phyloP scores from a whole-genome alignment of 2,888 invertebrate genomes.

The Aleiodes alternator region DNA sequence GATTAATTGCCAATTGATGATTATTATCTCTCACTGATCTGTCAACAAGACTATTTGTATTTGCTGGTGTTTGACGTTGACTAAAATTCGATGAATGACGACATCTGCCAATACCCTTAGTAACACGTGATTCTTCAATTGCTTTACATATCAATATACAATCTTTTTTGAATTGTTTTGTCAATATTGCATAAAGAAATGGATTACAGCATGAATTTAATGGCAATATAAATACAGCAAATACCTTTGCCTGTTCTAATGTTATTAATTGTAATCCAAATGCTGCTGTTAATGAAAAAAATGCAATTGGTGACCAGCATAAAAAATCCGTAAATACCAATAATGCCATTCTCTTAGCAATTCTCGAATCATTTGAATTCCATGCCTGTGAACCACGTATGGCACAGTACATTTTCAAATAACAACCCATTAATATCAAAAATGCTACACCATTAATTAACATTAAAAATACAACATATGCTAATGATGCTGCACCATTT shows the following conservation, averaged over 20 bases:
- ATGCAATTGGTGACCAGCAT: slow-evolving; percentile 98
- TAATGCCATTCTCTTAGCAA: slow-evolving; percentile 97
- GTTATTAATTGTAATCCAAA: slow-evolving; percentile 94
- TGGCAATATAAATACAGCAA: slow-evolving; percentile 96
- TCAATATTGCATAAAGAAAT: slow-evolving; percentile 97
- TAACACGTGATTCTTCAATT: slow-evolving; percentile 95
- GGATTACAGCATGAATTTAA: slow-evolving; percentile 98
- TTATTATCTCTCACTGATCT: slow-evolving; percentile 84
- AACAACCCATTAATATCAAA: slow-evolving; percentile 95
- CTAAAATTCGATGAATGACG: slow-evolving; percentile 92
- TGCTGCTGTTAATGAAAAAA: slow-evolving; percentile 95
- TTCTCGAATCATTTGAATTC: slow-evolving; percentile 97
- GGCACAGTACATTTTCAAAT: slow-evolving; percentile 97
- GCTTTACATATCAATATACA: slow-evolving; percentile 97
- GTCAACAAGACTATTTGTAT: slow-evolving; percentile 89
- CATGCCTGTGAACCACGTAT: slow-evolving; percentile 97
- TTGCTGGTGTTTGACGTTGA: slow-evolving; percentile 90
- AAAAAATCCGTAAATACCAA: slow-evolving; percentile 97
- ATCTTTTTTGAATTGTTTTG: slow-evolving; percentile 98
- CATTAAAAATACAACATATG: slow-evolving; percentile 94
- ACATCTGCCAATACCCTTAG: slow-evolving; percentile 90
- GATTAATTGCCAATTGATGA: slow-evolving; percentile 58
- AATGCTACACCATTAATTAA: slow-evolving; percentile 95
- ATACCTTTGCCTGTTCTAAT: slow-evolving; percentile 96
- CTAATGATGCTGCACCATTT: slow-evolving; percentile 84